Evolutionary conservation across 2,888 invertebrate genomes (phyloP), one percentile per base, ranked within the genome.

Genomic region (Sycophila texana): DNA sequence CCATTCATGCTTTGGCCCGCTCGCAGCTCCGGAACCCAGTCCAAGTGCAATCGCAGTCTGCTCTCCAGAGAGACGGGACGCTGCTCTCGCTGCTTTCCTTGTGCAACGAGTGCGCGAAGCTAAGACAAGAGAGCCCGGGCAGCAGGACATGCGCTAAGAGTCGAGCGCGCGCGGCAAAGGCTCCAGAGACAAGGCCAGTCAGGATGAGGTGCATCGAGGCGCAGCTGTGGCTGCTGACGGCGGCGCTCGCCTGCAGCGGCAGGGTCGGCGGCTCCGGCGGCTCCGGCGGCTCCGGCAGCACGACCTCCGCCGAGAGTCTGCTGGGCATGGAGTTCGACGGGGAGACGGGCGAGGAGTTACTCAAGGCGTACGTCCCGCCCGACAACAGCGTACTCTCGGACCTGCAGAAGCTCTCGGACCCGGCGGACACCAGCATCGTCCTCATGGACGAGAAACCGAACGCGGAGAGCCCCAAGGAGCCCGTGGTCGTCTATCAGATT

Each of bases 401-500:
- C 65, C 82, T 88, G 16, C 86, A 86, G 58, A 79, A 83, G 75
- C 57, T 73, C 13, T 49, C 47, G 7, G 86, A 87, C 65, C 85
- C 87, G 61, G 87, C 87, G 75, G 87, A 89, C 76, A 86, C 88
- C 2, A 87, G 87, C n/a, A 86, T 90, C 83, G 89, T 89, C 80
- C 72, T 81, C 30, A 88, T 90, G 74, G 74, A 68, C n/a, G 80
- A 80, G n/a, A 58, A 71, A 26, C 66, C 18, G 74, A 82, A 1
- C 5, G 4, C 65, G 65, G 60, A 79, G 22, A 20, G 18, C 58
- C 60, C 16, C 71, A 85, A 87, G 79, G 91, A 92, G 81, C 92
- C 94, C 77, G 93, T 93, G 89, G 92, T 95, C 84, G 92, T 96
- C 81, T 96, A 95, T 89, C 95, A 94, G 91, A 93, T 93, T 80